Base-by-base conservation (phyloP, 1,140 invertebrate genomes). In the Augochlora pura region DNA sequence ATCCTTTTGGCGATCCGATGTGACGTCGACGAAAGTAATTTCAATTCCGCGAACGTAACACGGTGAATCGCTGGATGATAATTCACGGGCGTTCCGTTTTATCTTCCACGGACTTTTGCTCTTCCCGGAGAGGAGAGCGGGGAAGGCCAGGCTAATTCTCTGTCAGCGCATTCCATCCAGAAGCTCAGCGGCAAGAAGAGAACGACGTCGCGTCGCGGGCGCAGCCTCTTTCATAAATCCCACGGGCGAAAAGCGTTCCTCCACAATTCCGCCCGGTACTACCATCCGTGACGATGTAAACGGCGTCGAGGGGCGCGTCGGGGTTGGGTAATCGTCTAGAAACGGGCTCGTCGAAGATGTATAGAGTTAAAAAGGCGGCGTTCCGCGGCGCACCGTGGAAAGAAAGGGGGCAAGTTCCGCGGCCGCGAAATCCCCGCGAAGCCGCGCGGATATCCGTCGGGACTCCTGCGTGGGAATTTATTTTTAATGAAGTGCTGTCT, bases 401-500 rank as follows among this genome's bases (percentile, higher is more conserved):
- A 60, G 54, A 49, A 62, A 23, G 57, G 42, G 60, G 65, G 52
- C 27, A 38, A 71, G 71, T 66, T 57, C 32, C 27, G 52, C 67
- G 42, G 82, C 67, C 81, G 82, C 83, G 46, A 89, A 91, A 91
- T 91, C 90, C 88, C 87, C 60, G 76, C 83, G 85, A 91, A 91
- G 90, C 88, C 87, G 42, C 42, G 63, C 74, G 70, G 89, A 91
- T 92, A 91, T 91, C 88, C 88, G 83, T 65, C 79, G 78, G 85
- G 69, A 46, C 89, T 90, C 77, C 85, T 91, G 88, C 70, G 81
- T 86, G 77, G n/a, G 87, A 91, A 91, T 91, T 92, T 92, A 91
- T 92, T 91, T 92, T 92, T 92, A 92, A 92, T 90, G 88, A 92
- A 92, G 91, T 92, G 88, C 81, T 73, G 67, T 52, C 69, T 77